Evolutionary conservation across 2,113 vertebrate genomes (phyloP), one percentile per base, ranked within the genome.

Genomic region (Excalfactoria chinensis): DNA sequence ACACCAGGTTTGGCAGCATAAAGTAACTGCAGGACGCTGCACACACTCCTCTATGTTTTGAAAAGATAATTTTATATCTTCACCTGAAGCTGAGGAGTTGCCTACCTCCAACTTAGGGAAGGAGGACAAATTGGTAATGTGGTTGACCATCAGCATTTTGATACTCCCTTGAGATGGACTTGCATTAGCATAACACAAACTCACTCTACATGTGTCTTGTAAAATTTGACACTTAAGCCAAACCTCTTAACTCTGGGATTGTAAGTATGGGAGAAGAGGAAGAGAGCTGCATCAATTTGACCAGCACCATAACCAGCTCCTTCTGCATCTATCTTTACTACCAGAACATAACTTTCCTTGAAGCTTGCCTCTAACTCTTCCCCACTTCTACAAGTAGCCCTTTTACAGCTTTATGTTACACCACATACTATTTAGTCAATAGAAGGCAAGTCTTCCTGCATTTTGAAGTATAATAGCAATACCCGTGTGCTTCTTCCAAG

Each of bases 391-490:
- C 6, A 86, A 40, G 84, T 71, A 92, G 75, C 30, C 14, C 79
- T 90, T 82, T 78, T n/a, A 92, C 17, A 37, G 48, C 56, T 89
- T 93, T 40, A 32, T 64, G 13, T 76, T 89, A 41, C 40, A n/a
- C 83, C 87, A 78, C 74, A 26, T 21, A 59, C 28, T 69, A 71
- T 86, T 89, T 14, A 84, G 82, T 80, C 92, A 95, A 95, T 13
- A 91, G 63, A 94, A 14, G 51, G 68, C 81, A 98, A 95, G 86
- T 95, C 92, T 83, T 77, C 59, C 41, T 84, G 43, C 67, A 88
- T 95, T 97, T 97, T 73, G 46, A 96, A 94, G 46, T 93, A 69
- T 85, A 96, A 95, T 88, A 72, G 66, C 49, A 87, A 63, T 93
- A 76, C 74, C 58, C 32, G 88, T 87, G 70, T 92, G 75, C 48